These are phyloP conservation scores for Chaitophorus viminalis DNA, from an alignment of 2,888 invertebrate genomes.

Conservation along the genomic window DNA sequence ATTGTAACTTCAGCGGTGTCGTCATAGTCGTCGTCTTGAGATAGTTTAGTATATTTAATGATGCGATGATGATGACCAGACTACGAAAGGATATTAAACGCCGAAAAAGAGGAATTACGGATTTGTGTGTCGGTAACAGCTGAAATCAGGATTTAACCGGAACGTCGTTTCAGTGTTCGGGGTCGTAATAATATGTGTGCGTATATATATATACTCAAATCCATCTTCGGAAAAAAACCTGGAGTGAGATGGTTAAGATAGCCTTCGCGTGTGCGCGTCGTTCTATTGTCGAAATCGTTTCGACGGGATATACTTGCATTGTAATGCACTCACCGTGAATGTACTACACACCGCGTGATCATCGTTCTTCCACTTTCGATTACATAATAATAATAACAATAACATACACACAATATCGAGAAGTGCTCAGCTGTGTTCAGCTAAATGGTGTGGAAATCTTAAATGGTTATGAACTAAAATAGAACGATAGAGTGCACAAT, in stretches of 20 bases:
- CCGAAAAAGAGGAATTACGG: constrained; percentile 30
- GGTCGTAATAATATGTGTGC: not conserved
- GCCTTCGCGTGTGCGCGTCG: constrained; percentile 1
- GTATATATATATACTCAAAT: not conserved
- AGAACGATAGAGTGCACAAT: not conserved
- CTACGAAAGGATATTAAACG: constrained; percentile 24
- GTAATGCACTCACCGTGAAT: constrained; percentile 11
- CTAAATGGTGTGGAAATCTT: not conserved
- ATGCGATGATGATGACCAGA: constrained; percentile 21
- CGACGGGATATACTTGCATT: not conserved
- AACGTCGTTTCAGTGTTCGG: not conserved
- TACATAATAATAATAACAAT: constrained; percentile 2
- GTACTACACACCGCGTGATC: not conserved
- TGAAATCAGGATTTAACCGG: constrained; percentile 11
- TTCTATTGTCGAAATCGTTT: not conserved
- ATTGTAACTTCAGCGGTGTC: not conserved
- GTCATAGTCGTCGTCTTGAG: not conserved
- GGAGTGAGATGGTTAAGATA: not conserved
- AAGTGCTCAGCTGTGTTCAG: not conserved
- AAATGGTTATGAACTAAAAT: not conserved
- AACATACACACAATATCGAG: not conserved
- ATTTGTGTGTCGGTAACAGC: constrained; percentile 30
- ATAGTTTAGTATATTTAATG: constrained; percentile 43
- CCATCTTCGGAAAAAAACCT: not conserved
- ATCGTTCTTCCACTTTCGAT: not conserved